These are phyloP conservation scores for Falco peregrinus DNA, from an alignment of 2,797 vertebrate species.

Conservation along the genomic window DNA sequence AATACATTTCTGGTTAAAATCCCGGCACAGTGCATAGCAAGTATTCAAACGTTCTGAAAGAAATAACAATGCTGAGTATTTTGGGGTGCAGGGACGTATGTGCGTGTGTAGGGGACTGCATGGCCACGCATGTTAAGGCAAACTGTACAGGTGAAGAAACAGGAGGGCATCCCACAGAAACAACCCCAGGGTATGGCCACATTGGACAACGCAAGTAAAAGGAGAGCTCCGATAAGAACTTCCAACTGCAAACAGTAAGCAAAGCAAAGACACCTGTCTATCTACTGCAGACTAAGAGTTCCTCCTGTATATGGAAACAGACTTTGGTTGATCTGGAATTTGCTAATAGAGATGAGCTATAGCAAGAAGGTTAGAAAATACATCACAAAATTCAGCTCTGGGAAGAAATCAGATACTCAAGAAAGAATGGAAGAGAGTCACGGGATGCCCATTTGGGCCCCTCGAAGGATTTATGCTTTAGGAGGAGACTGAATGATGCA, in stretches of 20 bases:
- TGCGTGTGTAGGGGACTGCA: background rate
- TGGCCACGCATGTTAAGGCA: background rate
- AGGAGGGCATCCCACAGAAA: background rate
- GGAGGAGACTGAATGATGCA: background rate
- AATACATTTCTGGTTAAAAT: background rate
- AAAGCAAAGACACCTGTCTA: background rate
- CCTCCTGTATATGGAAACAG: background rate
- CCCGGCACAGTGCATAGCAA: background rate
- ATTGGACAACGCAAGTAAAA: background rate
- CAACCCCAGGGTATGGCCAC: background rate
- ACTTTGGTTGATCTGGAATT: background rate
- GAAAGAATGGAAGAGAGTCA: background rate
- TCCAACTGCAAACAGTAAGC: background rate
- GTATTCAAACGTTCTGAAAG: background rate
- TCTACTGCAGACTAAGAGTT: background rate
- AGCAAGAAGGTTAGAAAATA: background rate
- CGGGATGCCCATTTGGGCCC: background rate
- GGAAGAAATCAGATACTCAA: background rate
- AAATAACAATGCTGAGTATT: background rate
- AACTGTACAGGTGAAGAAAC: background rate
- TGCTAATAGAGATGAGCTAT: background rate
- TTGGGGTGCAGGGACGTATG: background rate
- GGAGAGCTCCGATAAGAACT: background rate
- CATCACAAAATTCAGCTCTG: background rate
- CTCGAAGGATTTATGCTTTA: background rate